Conservation (phyloP, 2,113 vertebrate genomes). For the Clarias magur region DNA sequence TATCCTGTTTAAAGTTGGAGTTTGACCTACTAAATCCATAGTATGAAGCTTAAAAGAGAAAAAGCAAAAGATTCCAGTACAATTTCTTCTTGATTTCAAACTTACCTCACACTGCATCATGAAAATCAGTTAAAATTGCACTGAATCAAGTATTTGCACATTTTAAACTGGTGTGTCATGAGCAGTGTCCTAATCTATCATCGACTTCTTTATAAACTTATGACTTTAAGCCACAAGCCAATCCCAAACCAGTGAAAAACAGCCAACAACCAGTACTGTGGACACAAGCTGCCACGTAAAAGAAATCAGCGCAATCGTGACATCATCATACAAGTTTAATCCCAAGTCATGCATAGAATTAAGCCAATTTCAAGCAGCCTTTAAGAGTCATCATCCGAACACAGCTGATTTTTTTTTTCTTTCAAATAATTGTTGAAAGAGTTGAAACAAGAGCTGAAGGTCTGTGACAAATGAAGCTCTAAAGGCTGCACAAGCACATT, state of each 20-base stretch:
- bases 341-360: constrained; percentile 59
- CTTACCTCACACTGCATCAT: not conserved
- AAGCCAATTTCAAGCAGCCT: constrained; percentile 31
- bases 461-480: constrained; percentile 60
- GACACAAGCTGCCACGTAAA: constrained; percentile 31
- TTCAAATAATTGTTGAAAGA: not conserved
- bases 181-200: not conserved
- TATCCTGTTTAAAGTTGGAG: not conserved
- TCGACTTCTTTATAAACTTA: constrained; percentile 11
- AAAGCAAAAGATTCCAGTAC: not conserved
- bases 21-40: not conserved
- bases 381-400: constrained; percentile 59
- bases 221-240: constrained; percentile 23
- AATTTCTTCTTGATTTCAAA: not conserved
- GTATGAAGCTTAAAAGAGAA: not conserved
- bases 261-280: constrained; percentile 49
- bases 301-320: constrained; percentile 9
- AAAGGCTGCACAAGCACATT: constrained; percentile 50
- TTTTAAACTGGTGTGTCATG: not conserved
- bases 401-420: constrained; percentile 32
- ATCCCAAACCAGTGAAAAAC: constrained; percentile 33
- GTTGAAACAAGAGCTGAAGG: constrained; percentile 35
- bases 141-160: not conserved
- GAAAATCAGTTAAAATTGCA: not conserved
- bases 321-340: constrained; percentile 20